phyloP scores from a whole-genome alignment of 23 tunicate genomes.

The Aplidium turbinatum region DNA sequence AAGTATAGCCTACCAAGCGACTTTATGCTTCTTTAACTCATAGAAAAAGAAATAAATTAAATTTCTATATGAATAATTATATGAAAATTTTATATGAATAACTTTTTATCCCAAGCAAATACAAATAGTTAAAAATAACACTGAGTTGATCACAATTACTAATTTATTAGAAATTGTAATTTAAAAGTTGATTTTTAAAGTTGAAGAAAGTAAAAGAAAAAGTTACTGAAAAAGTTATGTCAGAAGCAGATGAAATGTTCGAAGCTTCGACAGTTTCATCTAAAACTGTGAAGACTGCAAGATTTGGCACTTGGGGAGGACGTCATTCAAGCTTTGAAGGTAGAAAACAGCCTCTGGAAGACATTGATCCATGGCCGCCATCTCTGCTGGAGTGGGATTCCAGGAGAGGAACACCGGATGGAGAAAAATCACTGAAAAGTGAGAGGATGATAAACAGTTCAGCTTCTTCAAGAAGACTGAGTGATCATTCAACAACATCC shows the following conservation, averaged over 20 bases:
- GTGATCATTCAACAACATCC: constrained; percentile 14
- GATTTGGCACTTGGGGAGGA: constrained; percentile 11
- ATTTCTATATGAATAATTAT: too few relatives aligned
- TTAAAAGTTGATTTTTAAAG: too few relatives aligned
- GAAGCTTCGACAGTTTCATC: constrained; percentile 2
- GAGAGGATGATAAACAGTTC: background rate
- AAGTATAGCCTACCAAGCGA: too few relatives aligned
- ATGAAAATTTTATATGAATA: too few relatives aligned
- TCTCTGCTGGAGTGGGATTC: background rate
- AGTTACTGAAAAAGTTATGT: too few relatives aligned
- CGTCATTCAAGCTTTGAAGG: background rate
- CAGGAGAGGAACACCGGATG: background rate
- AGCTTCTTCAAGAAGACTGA: background rate
- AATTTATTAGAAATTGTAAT: too few relatives aligned
- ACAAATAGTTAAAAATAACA: too few relatives aligned
- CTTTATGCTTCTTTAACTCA: too few relatives aligned
- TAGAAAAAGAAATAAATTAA: too few relatives aligned
- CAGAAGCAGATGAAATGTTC: background rate
- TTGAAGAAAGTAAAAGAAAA: too few relatives aligned
- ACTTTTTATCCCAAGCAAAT: too few relatives aligned
- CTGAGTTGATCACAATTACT: too few relatives aligned
- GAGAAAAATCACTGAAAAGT: background rate
- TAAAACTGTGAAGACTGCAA: constrained; percentile 5
- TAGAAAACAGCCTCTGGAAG: background rate
- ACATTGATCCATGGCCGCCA: background rate